These are phyloP conservation scores for Capitulum mitella DNA, from an alignment of 2,888 invertebrate genomes.

Conservation along the genomic window DNA sequence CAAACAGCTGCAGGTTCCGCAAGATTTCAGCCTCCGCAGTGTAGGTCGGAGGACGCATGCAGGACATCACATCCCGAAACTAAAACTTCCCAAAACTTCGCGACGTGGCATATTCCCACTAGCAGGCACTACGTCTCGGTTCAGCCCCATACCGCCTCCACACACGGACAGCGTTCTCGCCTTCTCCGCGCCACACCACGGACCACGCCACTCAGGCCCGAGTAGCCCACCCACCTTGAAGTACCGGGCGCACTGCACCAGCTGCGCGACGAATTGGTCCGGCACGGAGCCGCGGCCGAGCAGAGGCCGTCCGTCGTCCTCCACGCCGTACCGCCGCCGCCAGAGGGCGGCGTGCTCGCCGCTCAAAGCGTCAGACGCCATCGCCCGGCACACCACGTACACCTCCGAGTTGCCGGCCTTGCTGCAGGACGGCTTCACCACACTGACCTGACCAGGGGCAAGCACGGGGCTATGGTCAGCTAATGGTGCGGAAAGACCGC, in stretches of 20 bases:
- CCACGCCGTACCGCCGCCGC: slow-evolving; percentile 11
- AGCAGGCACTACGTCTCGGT: neutral
- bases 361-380: slow-evolving; percentile 48
- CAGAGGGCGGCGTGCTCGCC: slow-evolving; percentile 48
- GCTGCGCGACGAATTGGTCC: slow-evolving; percentile 55
- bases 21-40: neutral
- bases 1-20: neutral
- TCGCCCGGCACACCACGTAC: slow-evolving; percentile 68
- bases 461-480: neutral
- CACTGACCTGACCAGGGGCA: slow-evolving; percentile 50
- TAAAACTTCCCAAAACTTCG: too few species aligned
- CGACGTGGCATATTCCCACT: too few species aligned
- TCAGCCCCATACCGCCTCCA: neutral
- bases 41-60: neutral
- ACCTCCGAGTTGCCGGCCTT: slow-evolving; percentile 91
- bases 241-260: slow-evolving; percentile 56
- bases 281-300: slow-evolving; percentile 57
- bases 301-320: slow-evolving; percentile 42
- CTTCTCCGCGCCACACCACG: too few species aligned
- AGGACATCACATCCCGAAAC: neutral
- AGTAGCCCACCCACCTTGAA: slow-evolving; percentile 47
- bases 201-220: too few species aligned
- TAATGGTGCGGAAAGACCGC: too few species aligned
- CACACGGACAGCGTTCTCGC: neutral
- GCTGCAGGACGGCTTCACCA: slow-evolving; percentile 86